A percentile compares a stretch with the other conserved stretches of the same genome.
phyloP scores from a whole-genome alignment of 2,113 vertebrate genomes.

The Nannospalax galili region DNA sequence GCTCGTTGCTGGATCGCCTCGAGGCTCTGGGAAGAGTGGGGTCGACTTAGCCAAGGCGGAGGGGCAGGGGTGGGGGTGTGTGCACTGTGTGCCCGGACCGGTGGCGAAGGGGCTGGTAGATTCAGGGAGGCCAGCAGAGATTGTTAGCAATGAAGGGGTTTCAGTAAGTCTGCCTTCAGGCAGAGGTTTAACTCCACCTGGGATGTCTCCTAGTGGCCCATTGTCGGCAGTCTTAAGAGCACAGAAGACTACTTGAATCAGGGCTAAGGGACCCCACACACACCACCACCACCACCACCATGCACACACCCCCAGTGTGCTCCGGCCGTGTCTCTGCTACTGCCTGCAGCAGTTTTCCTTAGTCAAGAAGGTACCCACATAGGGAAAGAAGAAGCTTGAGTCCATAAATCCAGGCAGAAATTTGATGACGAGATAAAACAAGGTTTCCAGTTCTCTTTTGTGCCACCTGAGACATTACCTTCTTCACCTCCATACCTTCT shows the following conservation, averaged over 20 bases:
- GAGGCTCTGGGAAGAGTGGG: slow-evolving; percentile 45
- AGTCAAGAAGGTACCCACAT: not conserved
- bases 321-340: not conserved
- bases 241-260: slow-evolving; percentile 5
- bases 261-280: not conserved
- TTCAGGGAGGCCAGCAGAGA: not conserved
- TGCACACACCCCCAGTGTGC: not conserved
- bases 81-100: not conserved
- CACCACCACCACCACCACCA: too few relatives aligned
- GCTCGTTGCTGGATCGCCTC: not conserved
- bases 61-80: slow-evolving; percentile 35
- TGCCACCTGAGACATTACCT: not conserved
- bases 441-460: slow-evolving; percentile 16
- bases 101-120: not conserved
- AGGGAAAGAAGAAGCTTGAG: slow-evolving; percentile 21
- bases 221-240: slow-evolving; percentile 23
- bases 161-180: not conserved
- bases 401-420: slow-evolving; percentile 44
- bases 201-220: slow-evolving; percentile 11
- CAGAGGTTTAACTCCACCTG: slow-evolving; percentile 59
- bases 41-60: slow-evolving; percentile 33
- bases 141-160: slow-evolving; percentile 20
- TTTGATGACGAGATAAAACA: slow-evolving; percentile 49
- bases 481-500: not conserved
- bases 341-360: slow-evolving; percentile 45